These are phyloP conservation scores for Mustela nigripes DNA, from an alignment of 2,113 vertebrate genomes.

Conservation along the genomic window DNA sequence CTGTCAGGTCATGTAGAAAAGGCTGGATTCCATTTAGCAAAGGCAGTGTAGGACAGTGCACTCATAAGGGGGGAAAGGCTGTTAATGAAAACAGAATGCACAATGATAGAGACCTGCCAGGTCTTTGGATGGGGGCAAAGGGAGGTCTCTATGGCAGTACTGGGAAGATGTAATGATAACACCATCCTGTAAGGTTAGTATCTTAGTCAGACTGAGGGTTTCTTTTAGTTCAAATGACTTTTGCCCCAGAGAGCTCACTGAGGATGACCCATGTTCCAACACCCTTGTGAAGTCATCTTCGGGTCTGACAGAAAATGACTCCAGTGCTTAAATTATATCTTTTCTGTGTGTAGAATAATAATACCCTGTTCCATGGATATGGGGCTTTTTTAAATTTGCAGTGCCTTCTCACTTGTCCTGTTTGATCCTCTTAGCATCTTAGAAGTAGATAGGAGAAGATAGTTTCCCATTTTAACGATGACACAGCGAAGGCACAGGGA, in stretches of 20 bases:
- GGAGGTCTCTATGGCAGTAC: neutral
- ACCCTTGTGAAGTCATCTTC: neutral
- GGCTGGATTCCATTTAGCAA: neutral
- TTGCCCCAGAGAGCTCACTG: slow-evolving; percentile 6
- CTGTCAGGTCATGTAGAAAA: neutral
- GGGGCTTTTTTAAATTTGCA: neutral
- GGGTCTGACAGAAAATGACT: neutral
- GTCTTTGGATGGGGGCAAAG: neutral
- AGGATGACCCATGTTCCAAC: neutral
- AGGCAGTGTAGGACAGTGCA: neutral
- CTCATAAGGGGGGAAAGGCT: neutral
- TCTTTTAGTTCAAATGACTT: slow-evolving; percentile 61
- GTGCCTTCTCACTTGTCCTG: neutral
- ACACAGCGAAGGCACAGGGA: neutral
- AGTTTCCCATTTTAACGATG: neutral
- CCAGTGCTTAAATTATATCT: neutral
- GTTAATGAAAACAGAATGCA: neutral
- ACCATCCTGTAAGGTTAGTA: neutral
- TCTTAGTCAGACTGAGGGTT: neutral
- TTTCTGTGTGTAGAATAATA: neutral
- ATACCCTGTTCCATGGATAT: neutral
- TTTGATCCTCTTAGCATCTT: neutral
- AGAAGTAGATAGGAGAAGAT: neutral
- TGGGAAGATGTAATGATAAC: neutral
- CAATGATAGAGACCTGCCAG: neutral